Conservation (phyloP, 2,113 vertebrate genomes). For the Acrocephalus kingi region DNA sequence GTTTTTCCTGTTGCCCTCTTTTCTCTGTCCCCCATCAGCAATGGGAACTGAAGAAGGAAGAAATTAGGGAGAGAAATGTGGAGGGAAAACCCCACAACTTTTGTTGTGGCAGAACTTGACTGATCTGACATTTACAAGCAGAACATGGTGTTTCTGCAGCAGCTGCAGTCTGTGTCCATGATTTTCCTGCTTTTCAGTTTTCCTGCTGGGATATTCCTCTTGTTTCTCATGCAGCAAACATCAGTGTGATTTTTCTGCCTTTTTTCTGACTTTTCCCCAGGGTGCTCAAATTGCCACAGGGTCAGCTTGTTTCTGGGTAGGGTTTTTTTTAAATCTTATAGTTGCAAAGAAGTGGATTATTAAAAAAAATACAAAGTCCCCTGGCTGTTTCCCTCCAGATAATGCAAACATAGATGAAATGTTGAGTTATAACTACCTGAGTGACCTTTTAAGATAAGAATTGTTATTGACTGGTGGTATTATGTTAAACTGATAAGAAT, state of each 20-base stretch:
- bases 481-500: constrained; percentile 63
- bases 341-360: not conserved
- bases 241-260: not conserved
- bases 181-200: not conserved
- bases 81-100: not conserved
- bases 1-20: not conserved
- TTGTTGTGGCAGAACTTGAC: not conserved
- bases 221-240: not conserved
- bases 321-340: not conserved
- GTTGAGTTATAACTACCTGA: constrained; percentile 41
- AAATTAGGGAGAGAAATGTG: not conserved
- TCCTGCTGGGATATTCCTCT: not conserved
- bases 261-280: not conserved
- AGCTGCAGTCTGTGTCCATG: not conserved
- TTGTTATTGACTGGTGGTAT: constrained; percentile 20
- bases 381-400: constrained; percentile 52
- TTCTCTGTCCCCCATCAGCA: not conserved
- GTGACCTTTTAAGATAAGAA: constrained; percentile 60
- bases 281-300: not conserved
- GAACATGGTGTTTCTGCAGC: not conserved
- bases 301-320: not conserved
- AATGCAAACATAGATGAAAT: not conserved
- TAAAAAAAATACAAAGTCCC: not conserved
- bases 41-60: not conserved
- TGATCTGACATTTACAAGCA: not conserved